Percentiles rank a stretch among this genome's conserved stretches.
phyloP scores from a whole-genome alignment of 2,888 invertebrate species.

The Aelia acuminata region DNA sequence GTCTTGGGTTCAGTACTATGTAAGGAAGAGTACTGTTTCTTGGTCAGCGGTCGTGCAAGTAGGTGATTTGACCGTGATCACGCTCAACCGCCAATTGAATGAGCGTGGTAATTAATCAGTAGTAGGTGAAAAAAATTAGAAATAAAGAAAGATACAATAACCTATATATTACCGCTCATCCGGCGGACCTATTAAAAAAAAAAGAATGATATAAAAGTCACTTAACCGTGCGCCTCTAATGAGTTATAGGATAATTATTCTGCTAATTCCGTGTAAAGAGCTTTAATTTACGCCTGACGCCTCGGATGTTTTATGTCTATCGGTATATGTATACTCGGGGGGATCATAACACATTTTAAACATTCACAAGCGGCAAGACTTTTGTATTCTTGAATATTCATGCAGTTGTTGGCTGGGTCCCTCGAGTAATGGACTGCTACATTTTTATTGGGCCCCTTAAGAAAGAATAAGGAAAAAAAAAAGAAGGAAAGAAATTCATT shows the following conservation, averaged over 20 bases:
- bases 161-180: not conserved
- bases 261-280: not conserved
- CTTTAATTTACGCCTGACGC: not conserved
- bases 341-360: not conserved
- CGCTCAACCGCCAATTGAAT: no score
- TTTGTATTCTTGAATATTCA: slow-evolving; percentile 8
- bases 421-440: not conserved
- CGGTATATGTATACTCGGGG: not conserved
- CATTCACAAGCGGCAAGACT: not conserved
- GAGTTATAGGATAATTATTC: slow-evolving; percentile 9
- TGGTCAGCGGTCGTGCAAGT: no score
- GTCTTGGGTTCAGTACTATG: no score
- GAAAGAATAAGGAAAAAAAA: not conserved
- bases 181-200: not conserved
- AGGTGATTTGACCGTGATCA: no score
- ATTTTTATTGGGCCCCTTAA: not conserved
- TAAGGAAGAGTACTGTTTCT: no score
- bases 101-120: no score
- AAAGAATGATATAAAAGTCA: not conserved
- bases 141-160: not conserved
- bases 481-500: not conserved
- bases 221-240: not conserved
- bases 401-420: not conserved
- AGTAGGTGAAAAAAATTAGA: no score
- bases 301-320: not conserved